Base-by-base conservation (phyloP, 2,797 vertebrate genomes). In the Chelon auratus region DNA sequence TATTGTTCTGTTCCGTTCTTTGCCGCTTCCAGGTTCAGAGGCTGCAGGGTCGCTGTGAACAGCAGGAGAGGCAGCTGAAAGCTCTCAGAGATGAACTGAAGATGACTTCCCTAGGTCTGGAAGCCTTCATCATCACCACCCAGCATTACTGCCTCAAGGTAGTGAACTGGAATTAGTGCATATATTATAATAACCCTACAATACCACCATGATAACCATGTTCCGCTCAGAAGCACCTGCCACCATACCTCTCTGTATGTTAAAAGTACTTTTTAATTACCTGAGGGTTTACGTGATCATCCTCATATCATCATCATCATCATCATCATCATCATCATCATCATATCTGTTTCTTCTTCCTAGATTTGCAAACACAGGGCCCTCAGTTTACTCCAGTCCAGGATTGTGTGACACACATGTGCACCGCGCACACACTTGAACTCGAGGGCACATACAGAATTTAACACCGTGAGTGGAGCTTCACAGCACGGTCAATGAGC, bases 91-190 rank as follows among this genome's bases (percentile, higher is more conserved):
- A 93, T 5, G 95, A 98, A 53, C 93, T 99, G 78, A 95, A 84
- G 75, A 96, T 89, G 75, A 93, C 94, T 14, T 87, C 92, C 42
- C 84, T 94, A 20, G 94, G 95, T 73, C 95, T 99, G 75, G 95
- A 97, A 24, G 95, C 95, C 4, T 96, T 99, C 50, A 96, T 95
- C 4, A 86, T 99, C 87, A 95, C 96, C 84, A 96, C 97, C 9
- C 96, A 97, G 89, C 94, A 98, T 87, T 98, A 97, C 90, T 96
- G 95, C 75, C 85, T 93, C 58, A 92, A 93, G 93, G 91, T 93
- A 89, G 39, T 7, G 17, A 45, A 14, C 52, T 62, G 18, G 9
- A 62, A 60, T 45, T 17, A 66, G 39, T 58, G 33, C 20, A 62
- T 40, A 9, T 18, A 58, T 2, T 13, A 1, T 58, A 36, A 53